Evolutionary conservation across 2,888 invertebrate genomes (phyloP).

Genomic region (Limenitis camilla): DNA sequence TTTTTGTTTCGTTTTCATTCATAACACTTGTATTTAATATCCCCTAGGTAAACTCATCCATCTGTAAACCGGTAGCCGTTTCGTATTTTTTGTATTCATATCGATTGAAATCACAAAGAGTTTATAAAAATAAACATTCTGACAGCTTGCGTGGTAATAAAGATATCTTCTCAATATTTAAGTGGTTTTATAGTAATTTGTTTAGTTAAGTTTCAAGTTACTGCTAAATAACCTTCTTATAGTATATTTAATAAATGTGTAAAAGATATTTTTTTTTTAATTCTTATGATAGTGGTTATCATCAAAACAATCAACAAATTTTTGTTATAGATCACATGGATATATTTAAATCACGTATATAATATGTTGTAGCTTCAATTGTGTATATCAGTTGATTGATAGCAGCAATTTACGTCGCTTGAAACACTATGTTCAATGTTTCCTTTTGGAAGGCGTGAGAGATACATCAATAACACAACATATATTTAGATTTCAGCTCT

Average conservation of each 20-base stretch:
- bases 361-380: conserved; percentile 1
- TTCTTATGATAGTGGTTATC: background rate
- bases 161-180: too few species aligned
- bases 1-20: conserved; percentile 1
- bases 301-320: background rate
- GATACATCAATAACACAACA: conserved; percentile 1
- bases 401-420: conserved; percentile 14
- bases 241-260: too few species aligned
- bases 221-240: too few species aligned
- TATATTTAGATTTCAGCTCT: background rate
- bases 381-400: conserved; percentile 16
- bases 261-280: background rate
- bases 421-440: conserved; percentile 10
- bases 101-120: background rate
- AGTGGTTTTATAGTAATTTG: too few species aligned
- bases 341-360: background rate
- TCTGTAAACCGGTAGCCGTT: background rate
- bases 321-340: background rate
- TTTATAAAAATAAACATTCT: background rate
- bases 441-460: conserved; percentile 8
- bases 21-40: background rate
- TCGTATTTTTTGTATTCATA: background rate
- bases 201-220: too few species aligned
- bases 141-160: background rate
- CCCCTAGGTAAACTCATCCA: background rate